Conservation (phyloP, 2,113 vertebrate genomes). For the Neoarius graeffei region DNA sequence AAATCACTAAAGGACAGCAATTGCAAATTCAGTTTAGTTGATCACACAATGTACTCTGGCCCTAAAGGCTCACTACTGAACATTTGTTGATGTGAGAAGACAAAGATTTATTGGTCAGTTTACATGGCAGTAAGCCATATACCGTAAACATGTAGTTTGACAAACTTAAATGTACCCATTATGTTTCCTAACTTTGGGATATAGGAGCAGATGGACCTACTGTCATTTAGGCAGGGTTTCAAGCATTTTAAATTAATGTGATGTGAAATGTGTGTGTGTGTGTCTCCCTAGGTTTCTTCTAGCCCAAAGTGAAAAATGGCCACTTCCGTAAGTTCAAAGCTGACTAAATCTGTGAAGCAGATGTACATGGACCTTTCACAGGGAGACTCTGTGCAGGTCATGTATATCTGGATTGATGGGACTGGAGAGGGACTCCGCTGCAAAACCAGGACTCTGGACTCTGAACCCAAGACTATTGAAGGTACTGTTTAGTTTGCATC, state of each 20-base stretch:
- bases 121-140: neutral
- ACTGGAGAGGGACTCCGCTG: slow-evolving; percentile 89
- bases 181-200: neutral
- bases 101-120: neutral
- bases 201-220: neutral
- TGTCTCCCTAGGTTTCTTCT: slow-evolving; percentile 61
- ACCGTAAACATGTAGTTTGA: neutral
- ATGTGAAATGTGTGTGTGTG: neutral
- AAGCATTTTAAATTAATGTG: neutral
- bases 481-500: slow-evolving; percentile 67
- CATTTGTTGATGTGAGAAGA: neutral
- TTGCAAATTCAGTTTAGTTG: neutral
- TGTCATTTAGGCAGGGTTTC: neutral
- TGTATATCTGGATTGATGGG: slow-evolving; percentile 96
- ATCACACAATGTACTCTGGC: neutral
- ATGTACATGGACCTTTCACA: slow-evolving; percentile 89
- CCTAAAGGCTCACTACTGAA: neutral
- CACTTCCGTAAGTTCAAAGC: slow-evolving; percentile 83
- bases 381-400: slow-evolving; percentile 86
- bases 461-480: slow-evolving; percentile 88
- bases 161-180: neutral
- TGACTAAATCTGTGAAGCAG: slow-evolving; percentile 90
- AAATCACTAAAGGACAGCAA: neutral
- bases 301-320: slow-evolving; percentile 77
- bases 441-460: slow-evolving; percentile 90